phyloP scores from a whole-genome alignment of 2,888 invertebrate genomes.

The Aphrophora alni region DNA sequence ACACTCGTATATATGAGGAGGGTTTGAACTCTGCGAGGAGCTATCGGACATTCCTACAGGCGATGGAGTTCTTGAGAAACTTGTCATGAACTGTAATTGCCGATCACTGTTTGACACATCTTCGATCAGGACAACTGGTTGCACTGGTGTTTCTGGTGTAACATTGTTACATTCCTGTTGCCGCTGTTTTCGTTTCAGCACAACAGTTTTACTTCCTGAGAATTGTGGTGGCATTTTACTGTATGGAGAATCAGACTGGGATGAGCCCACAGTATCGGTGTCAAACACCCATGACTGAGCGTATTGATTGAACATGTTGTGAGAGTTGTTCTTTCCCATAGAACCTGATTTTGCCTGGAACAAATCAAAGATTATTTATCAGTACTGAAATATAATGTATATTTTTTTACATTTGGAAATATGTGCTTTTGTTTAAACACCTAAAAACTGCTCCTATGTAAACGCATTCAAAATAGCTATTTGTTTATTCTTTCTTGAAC shows the following conservation, averaged over 20 bases:
- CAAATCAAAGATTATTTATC: not conserved
- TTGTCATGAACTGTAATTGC: constrained; percentile 61
- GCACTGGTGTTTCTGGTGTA: constrained; percentile 14
- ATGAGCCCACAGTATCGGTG: constrained; percentile 52
- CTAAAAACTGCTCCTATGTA: no score
- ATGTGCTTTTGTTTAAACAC: no score
- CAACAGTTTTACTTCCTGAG: constrained; percentile 43
- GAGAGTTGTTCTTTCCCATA: constrained; percentile 54
- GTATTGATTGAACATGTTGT: constrained; percentile 58
- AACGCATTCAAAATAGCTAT: no score
- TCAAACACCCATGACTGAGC: constrained; percentile 63
- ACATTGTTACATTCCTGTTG: constrained; percentile 53
- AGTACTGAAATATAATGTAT: not conserved
- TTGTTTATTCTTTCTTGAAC: no score
- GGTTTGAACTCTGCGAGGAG: constrained; percentile 56
- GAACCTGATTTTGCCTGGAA: constrained; percentile 57
- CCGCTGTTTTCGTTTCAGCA: constrained; percentile 43
- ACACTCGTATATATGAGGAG: constrained; percentile 58
- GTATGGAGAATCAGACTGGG: constrained; percentile 50
- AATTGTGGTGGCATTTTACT: constrained; percentile 36
- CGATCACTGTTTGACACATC: constrained; percentile 56
- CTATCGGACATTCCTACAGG: constrained; percentile 55
- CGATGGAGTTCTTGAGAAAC: constrained; percentile 61
- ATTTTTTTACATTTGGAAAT: no score
- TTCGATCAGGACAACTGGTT: constrained; percentile 46